Base-by-base conservation (phyloP, 2,797 vertebrate genomes). In the Alectoris magna region DNA sequence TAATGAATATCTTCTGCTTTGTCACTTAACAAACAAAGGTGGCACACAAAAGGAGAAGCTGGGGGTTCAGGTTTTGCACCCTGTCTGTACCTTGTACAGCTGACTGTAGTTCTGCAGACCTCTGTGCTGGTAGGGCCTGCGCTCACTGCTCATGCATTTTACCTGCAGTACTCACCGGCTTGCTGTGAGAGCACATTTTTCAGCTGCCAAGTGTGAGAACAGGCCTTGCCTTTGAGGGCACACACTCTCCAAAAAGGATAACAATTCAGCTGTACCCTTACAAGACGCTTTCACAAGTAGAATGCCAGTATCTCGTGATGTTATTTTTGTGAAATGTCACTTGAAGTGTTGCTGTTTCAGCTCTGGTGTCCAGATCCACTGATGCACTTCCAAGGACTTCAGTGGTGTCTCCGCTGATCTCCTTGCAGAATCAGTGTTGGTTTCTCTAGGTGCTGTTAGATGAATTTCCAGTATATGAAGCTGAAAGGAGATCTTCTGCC, bases 1-100 rank as follows among this genome's bases (percentile, higher is more conserved):
- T 82, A 90, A 92, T 88, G 94, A 96, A 79, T 78, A 93, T 88
- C 83, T 84, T 75, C 77, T 94, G 85, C 91, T 83, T 74, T 88
- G 87, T 93, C 96, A 92, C 78, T 94, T 55, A 44, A 38, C 80
- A 91, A 59, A 74, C 77, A 81, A 51, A 86, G 64, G 49, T 60
- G 66, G 34, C 6, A 3, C 51, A 4, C 21, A 63, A 22, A 64
- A 24, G 68, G 55, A 63, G 38, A 18, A 29, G 46, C 14, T 34
- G 34, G 43, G 27, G 39, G 62, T 12, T 87, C 21, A 21, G 64
- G 39, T 49, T 87, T 60, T 43, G 44, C 17, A 7, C 59, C 2
- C 14, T 31, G 0, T 17, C 0, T 2, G 31, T 64, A 21, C 66
- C 34, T 58, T 24, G 34, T 66, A 53, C 41, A 27, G 1, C 9